Percentiles rank a stretch among this genome's conserved stretches.
Conservation (phyloP, 2,797 vertebrate genomes). For the Syngnathus rostellatus region DNA sequence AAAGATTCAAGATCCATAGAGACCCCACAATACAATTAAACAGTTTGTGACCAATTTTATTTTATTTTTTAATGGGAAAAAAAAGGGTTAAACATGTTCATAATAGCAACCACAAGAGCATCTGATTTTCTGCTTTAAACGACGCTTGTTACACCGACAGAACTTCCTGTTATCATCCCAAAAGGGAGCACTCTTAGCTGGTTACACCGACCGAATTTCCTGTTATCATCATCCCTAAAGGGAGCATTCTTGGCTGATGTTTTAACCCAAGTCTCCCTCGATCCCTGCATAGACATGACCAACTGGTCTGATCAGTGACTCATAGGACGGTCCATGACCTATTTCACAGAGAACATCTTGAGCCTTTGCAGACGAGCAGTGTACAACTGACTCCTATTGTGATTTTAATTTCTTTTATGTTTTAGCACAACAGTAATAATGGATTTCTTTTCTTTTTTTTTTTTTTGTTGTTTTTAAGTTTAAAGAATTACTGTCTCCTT, state of each 20-base stretch:
- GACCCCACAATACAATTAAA: slow-evolving; percentile 14
- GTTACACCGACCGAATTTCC: slow-evolving; percentile 32
- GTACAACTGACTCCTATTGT: slow-evolving; percentile 73
- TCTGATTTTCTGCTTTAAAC: slow-evolving; percentile 13
- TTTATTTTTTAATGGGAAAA: too few species aligned
- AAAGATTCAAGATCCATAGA: slow-evolving; percentile 47
- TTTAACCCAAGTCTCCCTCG: slow-evolving; percentile 33
- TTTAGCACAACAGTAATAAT: slow-evolving; percentile 61
- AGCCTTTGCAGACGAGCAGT: slow-evolving; percentile 58
- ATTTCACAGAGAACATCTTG: slow-evolving; percentile 27
- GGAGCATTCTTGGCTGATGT: slow-evolving; percentile 43
- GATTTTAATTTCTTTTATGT: slow-evolving; percentile 67
- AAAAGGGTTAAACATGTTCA: slow-evolving; percentile 15
- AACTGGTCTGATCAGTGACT: slow-evolving; percentile 32
- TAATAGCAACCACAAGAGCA: slow-evolving; percentile 27
- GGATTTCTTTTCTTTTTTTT: slow-evolving; percentile 1
- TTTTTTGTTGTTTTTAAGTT: slow-evolving; percentile 53
- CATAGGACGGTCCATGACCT: slow-evolving; percentile 14
- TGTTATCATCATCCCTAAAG: slow-evolving; percentile 13
- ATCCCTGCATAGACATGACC: slow-evolving; percentile 29
- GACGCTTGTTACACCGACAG: slow-evolving; percentile 41
- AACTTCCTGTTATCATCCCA: slow-evolving; percentile 3
- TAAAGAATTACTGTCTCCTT: slow-evolving; percentile 84
- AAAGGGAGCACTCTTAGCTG: slow-evolving; percentile 38
- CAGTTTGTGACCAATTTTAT: slow-evolving; percentile 34